Evolutionary conservation across 1,140 invertebrate species (phyloP).

Genomic region (Nomia melanderi): DNA sequence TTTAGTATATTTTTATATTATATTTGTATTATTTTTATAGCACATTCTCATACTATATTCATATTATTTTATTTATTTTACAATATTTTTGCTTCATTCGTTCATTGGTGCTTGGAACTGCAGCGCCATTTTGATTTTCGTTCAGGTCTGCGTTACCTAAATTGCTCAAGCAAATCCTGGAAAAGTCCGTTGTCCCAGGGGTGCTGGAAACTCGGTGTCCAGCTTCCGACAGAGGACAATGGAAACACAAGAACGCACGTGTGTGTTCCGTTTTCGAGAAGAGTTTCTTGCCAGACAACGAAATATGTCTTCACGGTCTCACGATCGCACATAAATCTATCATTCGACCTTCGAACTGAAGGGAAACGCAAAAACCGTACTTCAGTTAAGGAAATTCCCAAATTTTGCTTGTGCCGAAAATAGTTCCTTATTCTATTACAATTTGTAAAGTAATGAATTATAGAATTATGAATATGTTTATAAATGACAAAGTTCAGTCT

Average conservation of each 20-base stretch:
- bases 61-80: no score
- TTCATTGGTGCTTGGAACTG: not conserved
- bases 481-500: no score
- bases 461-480: no score
- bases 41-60: no score
- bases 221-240: constrained; percentile 1
- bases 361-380: not conserved
- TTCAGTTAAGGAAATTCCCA: not conserved
- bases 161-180: not conserved
- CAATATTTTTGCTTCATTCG: no score
- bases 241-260: no score
- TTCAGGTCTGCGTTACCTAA: not conserved
- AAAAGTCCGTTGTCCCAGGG: constrained; percentile 3
- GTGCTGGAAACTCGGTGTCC: not conserved
- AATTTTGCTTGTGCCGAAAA: no score
- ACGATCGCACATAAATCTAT: not conserved
- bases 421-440: no score
- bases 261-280: not conserved
- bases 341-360: not conserved
- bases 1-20: no score
- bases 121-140: constrained; percentile 13
- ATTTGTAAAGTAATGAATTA: no score
- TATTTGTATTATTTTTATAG: no score
- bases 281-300: not conserved
- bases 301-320: not conserved